A percentile compares a stretch with the other conserved stretches of the same genome.
Conservation (phyloP, 2,113 vertebrate genomes). For the Lampris incognitus region DNA sequence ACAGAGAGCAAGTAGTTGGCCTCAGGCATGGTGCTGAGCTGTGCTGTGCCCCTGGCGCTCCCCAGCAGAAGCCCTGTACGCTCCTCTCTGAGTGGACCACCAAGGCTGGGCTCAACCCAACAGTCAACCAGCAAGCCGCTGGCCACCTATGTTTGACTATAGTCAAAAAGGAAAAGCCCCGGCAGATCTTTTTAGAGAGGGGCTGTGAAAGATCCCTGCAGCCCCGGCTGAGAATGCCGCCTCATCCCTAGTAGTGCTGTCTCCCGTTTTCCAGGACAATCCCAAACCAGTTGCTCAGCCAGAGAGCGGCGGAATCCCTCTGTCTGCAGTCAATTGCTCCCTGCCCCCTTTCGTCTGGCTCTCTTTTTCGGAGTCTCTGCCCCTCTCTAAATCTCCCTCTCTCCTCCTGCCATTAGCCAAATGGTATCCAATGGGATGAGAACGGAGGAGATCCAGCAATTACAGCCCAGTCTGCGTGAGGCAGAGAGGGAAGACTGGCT, state of each 20-base stretch:
- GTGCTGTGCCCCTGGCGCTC: constrained; percentile 73
- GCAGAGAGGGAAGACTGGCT: constrained; percentile 45
- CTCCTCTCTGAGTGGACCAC: constrained; percentile 81
- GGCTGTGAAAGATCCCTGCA: constrained; percentile 57
- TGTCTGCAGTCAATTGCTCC: constrained; percentile 46
- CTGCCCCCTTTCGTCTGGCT: neutral
- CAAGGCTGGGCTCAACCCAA: constrained; percentile 59
- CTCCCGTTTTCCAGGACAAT: constrained; percentile 36
- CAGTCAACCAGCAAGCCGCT: constrained; percentile 22
- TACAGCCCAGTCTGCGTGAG: constrained; percentile 41
- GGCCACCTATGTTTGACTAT: neutral
- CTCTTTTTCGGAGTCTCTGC: constrained; percentile 16
- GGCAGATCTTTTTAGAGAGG: constrained; percentile 46
- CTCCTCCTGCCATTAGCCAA: constrained; percentile 69
- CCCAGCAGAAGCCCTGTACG: constrained; percentile 77
- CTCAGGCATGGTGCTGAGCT: constrained; percentile 93
- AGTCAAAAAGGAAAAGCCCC: constrained; percentile 29
- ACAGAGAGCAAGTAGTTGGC: constrained; percentile 95
- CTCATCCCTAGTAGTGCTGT: constrained; percentile 25
- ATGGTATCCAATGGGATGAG: constrained; percentile 34
- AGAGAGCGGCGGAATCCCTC: constrained; percentile 68
- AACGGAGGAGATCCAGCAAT: constrained; percentile 48
- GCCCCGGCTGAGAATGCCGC: constrained; percentile 38
- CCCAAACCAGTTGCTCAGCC: neutral
- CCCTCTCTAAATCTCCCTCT: constrained; percentile 30